Conservation (phyloP, 2,113 vertebrate genomes). For the Aptenodytes forsteri region DNA sequence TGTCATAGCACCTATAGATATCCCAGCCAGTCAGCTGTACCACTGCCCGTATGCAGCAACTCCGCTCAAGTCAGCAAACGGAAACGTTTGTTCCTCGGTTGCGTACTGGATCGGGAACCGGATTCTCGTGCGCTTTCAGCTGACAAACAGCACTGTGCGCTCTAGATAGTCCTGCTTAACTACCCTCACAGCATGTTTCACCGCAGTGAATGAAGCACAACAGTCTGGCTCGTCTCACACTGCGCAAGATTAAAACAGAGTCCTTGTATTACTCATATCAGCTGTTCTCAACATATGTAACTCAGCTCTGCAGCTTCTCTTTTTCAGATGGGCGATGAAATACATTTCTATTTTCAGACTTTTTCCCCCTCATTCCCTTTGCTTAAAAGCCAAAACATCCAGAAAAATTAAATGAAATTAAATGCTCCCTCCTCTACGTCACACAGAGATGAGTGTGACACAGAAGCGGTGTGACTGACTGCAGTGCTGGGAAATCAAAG, state of each 20-base stretch:
- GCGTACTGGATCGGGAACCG: neutral
- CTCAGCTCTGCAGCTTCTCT: neutral
- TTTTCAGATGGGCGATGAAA: neutral
- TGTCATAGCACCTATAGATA: neutral
- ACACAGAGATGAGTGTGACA: neutral
- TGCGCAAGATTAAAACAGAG: neutral
- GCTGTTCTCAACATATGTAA: neutral
- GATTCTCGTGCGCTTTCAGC: neutral
- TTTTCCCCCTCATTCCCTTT: neutral
- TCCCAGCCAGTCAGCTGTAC: neutral
- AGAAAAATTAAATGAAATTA: neutral
- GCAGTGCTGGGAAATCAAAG: neutral
- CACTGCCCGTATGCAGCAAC: neutral
- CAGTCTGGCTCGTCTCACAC: neutral
- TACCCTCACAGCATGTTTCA: neutral
- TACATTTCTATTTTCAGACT: neutral
- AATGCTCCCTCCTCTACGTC: neutral
- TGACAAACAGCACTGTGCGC: fast-evolving
- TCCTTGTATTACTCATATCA: neutral
- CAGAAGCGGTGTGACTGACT: neutral
- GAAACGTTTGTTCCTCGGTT: neutral
- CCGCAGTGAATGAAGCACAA: neutral
- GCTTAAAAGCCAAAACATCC: neutral
- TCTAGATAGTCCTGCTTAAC: neutral
- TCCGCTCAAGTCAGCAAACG: neutral